Evolutionary conservation across 2,797 vertebrate species (phyloP), one percentile per base, ranked within the genome.

Genomic region (Sternarchorhynchus goeldii): DNA sequence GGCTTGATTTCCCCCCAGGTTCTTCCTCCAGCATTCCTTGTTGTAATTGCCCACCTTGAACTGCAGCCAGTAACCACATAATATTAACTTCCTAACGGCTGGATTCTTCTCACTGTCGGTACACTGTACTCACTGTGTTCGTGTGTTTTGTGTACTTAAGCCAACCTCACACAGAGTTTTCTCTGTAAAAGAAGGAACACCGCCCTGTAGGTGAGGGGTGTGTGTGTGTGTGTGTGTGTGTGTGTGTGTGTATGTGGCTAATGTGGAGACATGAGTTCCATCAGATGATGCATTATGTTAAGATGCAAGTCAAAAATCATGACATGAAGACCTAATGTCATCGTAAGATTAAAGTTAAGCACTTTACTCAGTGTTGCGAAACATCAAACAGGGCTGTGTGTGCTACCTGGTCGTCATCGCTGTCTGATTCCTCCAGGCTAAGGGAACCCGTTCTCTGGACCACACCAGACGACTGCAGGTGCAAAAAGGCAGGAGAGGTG

Each of bases 331-430:
- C 20, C 25, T 1, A 25, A 53, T 68, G 17, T 36, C 64, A 66
- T 21, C 12, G 29, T 29, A 31, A 18, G 14, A 18, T 25, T 45
- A 4, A 69, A 53, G 21, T 29, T 41, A n/a, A n/a, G 16, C n/a
- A 17, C 17, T 16, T 29, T 4, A 67, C 7, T 25, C 45, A 36
- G 56, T 50, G 39, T 34, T 68, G 16, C n/a, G n/a, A 6, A 20
- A 6, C 20, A 20, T 59, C 29, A 25, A 17, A 68, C 18, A 4
- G 41, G 8, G 14, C 8, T 20, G 17, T 21, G 63, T 21, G 7
- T 39, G 34, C 88, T 91, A 96, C 94, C 94, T 93, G 91, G 80
- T 96, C 94, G 21, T 94, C 93, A 71, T 95, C 94, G 68, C 92
- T 94, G 88, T 95, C 93, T 70, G 89, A 87, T 56, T 91, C 91